Base-by-base conservation (phyloP, 2,888 invertebrate genomes). In the Carabus problematicus region DNA sequence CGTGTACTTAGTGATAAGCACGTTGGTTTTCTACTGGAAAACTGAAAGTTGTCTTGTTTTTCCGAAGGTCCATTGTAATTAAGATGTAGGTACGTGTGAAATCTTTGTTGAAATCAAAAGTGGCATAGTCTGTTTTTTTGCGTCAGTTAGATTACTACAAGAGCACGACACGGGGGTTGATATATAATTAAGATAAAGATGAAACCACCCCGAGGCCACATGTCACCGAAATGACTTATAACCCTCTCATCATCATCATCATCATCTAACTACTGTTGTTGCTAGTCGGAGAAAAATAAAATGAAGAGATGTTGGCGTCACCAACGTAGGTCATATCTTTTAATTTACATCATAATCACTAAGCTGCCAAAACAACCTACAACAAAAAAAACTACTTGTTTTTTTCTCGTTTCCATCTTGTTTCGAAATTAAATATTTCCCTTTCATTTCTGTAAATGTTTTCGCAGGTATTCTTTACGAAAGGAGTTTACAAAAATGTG, bases 291-390 rank as follows among this genome's bases (percentile, higher is more conserved):
- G 42, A 59, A 60, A 60, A 67, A 67, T 60, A 67, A 54, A 67
- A 67, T 67, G 59, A 67, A 67, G 59, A 54, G 60, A 67, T 54
- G 67, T 52, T 67, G 49, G 60, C 40, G 56, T 19, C 60, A 29
- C 14, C 11, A 45, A 67, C 60, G 60, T 60, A 14, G 41, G 60
- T 60, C 67, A 67, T 67, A 67, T 67, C 67, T 67, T 67, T 67
- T 67, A 67, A 67, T 67, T 67, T 67, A 67, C 60, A 67, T 67
- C 54, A 45, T 67, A 67, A 67, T 67, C 67, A 59, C 60, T 52
- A 11, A 9, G 16, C 52, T 52, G 11, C 45, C 12, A 45, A 29
- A 29, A 29, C 29, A 6, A 6, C 29, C 29, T 29, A 45, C 29
- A 6, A 6, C 29, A 2, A 3, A 45, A 45, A 45, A 45, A 12